These are phyloP conservation scores for Hirundo rustica DNA, from an alignment of 2,797 vertebrate genomes.

Conservation along the genomic window DNA sequence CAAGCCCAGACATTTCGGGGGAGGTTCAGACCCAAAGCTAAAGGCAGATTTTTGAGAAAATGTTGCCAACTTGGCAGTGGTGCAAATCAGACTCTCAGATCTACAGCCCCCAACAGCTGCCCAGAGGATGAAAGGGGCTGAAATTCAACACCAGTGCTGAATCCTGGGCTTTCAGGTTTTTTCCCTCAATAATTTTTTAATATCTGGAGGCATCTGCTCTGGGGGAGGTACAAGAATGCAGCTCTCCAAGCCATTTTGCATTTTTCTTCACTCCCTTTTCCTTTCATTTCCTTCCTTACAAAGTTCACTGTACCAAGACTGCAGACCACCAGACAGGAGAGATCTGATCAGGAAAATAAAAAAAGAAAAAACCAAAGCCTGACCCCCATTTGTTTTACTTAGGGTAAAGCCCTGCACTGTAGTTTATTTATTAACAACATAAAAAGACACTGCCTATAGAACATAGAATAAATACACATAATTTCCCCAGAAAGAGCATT, in stretches of 20 bases:
- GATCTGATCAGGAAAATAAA: background rate
- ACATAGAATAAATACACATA: conserved; percentile 58
- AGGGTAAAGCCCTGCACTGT: conserved; percentile 22
- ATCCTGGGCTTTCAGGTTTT: background rate
- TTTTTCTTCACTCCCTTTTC: background rate
- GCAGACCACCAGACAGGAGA: background rate
- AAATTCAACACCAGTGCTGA: background rate
- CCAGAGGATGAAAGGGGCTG: background rate
- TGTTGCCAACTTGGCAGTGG: background rate
- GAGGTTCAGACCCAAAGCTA: background rate
- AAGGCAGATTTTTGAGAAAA: background rate
- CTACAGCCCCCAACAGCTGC: background rate
- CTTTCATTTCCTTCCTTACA: background rate
- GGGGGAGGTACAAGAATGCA: background rate
- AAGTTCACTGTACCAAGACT: background rate
- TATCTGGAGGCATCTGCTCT: background rate
- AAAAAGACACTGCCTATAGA: conserved; percentile 49
- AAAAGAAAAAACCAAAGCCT: background rate
- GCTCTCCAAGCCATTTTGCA: background rate
- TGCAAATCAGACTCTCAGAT: background rate
- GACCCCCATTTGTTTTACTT: conserved; percentile 44
- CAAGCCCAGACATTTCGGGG: accelerated
- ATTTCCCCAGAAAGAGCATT: conserved; percentile 50
- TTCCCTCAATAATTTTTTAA: background rate
- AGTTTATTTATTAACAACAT: conserved; percentile 68